These are phyloP conservation scores for Uloborus diversus DNA, from an alignment of 1,140 invertebrate genomes.

Conservation along the genomic window DNA sequence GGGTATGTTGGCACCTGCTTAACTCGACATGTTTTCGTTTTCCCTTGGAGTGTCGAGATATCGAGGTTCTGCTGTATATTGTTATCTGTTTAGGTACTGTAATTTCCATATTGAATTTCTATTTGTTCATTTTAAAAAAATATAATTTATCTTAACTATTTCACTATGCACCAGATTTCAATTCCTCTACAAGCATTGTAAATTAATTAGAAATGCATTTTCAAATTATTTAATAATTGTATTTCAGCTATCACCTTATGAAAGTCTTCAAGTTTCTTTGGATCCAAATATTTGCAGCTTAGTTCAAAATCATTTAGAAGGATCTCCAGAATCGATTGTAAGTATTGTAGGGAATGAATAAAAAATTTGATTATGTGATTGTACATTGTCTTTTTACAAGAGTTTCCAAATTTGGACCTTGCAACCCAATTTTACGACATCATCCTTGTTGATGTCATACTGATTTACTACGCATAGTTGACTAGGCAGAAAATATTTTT, in stretches of 20 bases:
- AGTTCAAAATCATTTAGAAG: constrained; percentile 6
- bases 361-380: background rate
- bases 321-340: background rate
- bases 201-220: no score
- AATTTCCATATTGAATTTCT: no score
- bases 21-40: no score
- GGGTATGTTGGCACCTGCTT: no score
- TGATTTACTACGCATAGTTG: background rate
- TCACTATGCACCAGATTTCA: no score
- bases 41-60: no score
- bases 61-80: no score
- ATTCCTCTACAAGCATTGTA: no score
- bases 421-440: background rate
- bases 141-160: no score
- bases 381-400: background rate
- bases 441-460: background rate
- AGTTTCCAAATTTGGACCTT: constrained; percentile 1
- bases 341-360: background rate
- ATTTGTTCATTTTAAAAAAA: no score
- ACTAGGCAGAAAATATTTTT: background rate
- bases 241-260: constrained; percentile 3
- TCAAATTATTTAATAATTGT: background rate
- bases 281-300: constrained; percentile 34
- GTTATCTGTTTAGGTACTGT: no score
- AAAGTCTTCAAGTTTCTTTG: constrained; percentile 34